Percentiles rank a stretch among this genome's conserved stretches.
Conservation (phyloP, 2,888 invertebrate species). For the Callosobruchus maculatus region DNA sequence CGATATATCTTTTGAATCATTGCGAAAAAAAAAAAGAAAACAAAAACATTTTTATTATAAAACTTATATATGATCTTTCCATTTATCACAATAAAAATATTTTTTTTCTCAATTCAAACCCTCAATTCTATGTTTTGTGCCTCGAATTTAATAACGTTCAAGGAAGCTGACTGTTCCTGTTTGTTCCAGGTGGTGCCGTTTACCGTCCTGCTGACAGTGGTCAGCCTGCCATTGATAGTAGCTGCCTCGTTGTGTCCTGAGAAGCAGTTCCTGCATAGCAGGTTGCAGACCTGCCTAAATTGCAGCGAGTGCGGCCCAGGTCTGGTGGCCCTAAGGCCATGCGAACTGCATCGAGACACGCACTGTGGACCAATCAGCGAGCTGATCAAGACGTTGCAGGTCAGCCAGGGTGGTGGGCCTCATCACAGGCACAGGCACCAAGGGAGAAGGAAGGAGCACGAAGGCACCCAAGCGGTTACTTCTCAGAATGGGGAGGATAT, state of each 20-base stretch:
- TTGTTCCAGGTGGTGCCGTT: conserved; percentile 41
- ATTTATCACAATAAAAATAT: no score
- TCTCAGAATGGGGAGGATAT: not conserved
- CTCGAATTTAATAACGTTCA: no score
- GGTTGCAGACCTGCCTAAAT: conserved; percentile 61
- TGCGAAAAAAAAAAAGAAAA: no score
- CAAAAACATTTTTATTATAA: no score
- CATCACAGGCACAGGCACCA: conserved; percentile 27
- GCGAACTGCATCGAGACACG: conserved; percentile 72
- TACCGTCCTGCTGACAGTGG: conserved; percentile 30
- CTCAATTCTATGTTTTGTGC: no score
- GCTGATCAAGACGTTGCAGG: conserved; percentile 19
- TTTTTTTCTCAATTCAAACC: no score
- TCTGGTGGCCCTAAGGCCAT: conserved; percentile 65
- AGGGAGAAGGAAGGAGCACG: conserved; percentile 4
- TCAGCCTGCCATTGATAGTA: conserved; percentile 27
- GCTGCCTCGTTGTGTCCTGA: conserved; percentile 41
- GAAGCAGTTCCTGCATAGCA: conserved; percentile 67
- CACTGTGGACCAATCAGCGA: conserved; percentile 59
- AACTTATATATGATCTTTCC: no score
- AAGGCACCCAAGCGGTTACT: not conserved
- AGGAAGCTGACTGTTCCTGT: not conserved
- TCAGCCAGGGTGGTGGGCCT: conserved; percentile 7
- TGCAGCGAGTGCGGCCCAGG: conserved; percentile 67
- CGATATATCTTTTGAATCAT: no score